A percentile compares a stretch with the other conserved stretches of the same genome.
These are phyloP conservation scores for Chrosomus eos DNA, from an alignment of 2,797 vertebrate species.

Conservation along the genomic window DNA sequence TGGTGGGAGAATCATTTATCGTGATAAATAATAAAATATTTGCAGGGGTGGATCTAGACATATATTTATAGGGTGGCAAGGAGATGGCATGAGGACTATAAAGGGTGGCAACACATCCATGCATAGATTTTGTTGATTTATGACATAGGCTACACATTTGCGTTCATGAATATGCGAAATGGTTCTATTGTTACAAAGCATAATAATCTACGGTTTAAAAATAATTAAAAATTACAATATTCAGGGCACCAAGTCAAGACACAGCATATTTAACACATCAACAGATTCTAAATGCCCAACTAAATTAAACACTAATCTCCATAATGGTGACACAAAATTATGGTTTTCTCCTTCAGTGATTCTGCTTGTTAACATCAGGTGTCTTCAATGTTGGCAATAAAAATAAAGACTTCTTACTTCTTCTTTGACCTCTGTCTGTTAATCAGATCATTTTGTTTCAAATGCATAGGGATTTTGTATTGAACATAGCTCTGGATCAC, in stretches of 20 bases:
- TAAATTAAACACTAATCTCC: too few species aligned
- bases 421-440: too few species aligned
- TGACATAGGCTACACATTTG: not conserved
- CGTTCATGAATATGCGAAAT: not conserved
- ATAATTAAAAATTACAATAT: not conserved
- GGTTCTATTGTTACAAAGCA: not conserved
- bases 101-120: not conserved
- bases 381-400: too few species aligned
- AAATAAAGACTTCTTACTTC: too few species aligned
- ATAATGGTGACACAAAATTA: too few species aligned
- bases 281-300: not conserved
- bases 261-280: not conserved
- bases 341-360: too few species aligned
- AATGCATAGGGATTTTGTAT: too few species aligned
- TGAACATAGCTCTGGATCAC: too few species aligned
- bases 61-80: not conserved
- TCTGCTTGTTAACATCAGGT: too few species aligned
- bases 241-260: not conserved
- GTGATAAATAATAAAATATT: not conserved
- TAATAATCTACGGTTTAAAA: not conserved
- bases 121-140: not conserved
- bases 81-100: not conserved
- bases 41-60: not conserved
- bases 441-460: too few species aligned
- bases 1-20: not conserved